Evolutionary conservation across 2,888 invertebrate genomes (phyloP), one percentile per base, ranked within the genome.

Genomic region (Plebejus argus): DNA sequence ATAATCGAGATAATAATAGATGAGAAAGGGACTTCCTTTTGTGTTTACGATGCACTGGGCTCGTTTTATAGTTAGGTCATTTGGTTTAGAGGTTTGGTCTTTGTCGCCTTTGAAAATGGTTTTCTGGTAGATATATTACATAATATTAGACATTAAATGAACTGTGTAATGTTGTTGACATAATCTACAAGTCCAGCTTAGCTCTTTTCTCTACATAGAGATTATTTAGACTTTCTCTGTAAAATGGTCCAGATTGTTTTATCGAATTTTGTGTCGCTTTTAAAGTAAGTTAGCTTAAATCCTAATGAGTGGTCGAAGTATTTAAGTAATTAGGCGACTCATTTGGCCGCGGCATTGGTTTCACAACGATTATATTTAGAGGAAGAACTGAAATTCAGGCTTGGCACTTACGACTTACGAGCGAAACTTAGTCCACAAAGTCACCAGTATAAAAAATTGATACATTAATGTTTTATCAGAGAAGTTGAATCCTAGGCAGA

Each of bases 301-400:
- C 20, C 72, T 71, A 74, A 49, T 45, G 71, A 56, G 78, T 79
- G 79, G 77, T 78, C 77, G 79, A 80, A 81, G 80, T 74, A 74
- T 74, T 74, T 81, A 82, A 83, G 84, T 85, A 86, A 87, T 87
- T 84, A 82, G 86, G 84, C 81, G 85, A 85, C 84, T 80, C 80
- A 83, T 85, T 88, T 87, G 87, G 88, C 88, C 82, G 83, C 85
- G 83, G 82, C 84, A 83, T 83, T 85, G 82, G 81, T 83, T 83
- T 84, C 83, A 83, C 83, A 83, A 83, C n/a, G 77, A 80, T 80
- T 87, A 86, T 86, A 85, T 86, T 82, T 83, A 85, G 83, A 79
- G 77, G 58, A 79, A 78, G 81, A 83, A 82, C 81, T 79, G 79
- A 81, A 80, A 80, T 81, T 82, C 82, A 80, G 83, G 80, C 83